Evolutionary conservation across 1,140 invertebrate genomes (phyloP), one percentile per base, ranked within the genome.

Genomic region (Penaeus indicus): DNA sequence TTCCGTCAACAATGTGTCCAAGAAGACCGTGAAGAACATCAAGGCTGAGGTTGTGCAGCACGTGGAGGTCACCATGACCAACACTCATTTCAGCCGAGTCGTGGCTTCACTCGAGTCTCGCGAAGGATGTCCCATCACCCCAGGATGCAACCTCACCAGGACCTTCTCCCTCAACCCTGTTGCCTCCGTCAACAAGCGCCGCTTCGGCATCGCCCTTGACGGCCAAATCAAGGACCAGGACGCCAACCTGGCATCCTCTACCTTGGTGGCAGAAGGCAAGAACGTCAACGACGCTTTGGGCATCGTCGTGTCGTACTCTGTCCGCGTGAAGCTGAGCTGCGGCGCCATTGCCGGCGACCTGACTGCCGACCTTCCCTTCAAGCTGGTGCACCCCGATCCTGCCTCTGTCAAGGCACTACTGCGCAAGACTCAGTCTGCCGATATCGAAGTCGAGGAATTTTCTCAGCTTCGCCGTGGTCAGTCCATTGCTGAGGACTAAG

Each of bases 1-100:
- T 27, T 95, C 96, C 90, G 94, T 98, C 77, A 96, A 95, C 61
- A 98, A 98, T 92, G 97, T 96, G 92, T 98, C 97, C 7, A 95
- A 97, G 91, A 98, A 98, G 92, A 95, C 96, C 3, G 97, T 98
- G 4, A 95, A 96, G 91, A 97, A 96, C 92, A 97, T 98, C 91
- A 97, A 95, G 94, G 88, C 95, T 72, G 96, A 95, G 92, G 95
- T 97, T 0, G 95, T 97, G 16, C 97, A 98, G 93, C 97, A 97
- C 92, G 97, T 97, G 92, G 97, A 98, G 92, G 96, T 98, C 69
- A 97, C 97, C 19, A 97, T 98, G 96, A 96, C 98, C 61, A 98
- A 97, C 92, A 95, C 96, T 64, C 97, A 98, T 92, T 98, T 97
- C 93, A 97, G 96, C 89, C 96, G 96, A 91, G 95, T 97, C 89